Evolutionary conservation across 2,113 vertebrate species (phyloP), one percentile per base, ranked within the genome.

Genomic region (Limanda limanda): DNA sequence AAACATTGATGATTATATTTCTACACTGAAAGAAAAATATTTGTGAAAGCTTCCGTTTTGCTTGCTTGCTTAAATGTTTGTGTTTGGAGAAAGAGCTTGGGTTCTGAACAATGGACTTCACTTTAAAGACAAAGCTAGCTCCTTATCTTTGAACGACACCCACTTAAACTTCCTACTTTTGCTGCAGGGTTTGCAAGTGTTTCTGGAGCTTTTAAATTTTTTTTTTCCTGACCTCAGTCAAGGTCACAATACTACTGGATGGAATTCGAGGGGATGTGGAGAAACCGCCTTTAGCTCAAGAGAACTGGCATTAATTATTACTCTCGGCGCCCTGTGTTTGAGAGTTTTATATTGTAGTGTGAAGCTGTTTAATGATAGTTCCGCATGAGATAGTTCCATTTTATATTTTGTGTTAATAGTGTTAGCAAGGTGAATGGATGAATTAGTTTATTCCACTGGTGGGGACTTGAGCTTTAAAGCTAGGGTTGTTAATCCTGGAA

Each of bases 141-240:
- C 60, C 91, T 94, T 95, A 94, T 95, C 93, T 93, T 64, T 64
- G 69, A 57, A 86, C 68, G 74, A 86, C 92, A 92, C 90, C 85
- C 87, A 78, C 73, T 76, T 82, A 75, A 80, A 90, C 85, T 92
- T 93, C 91, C 91, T 92, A 89, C 84, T 86, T 56, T 71, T 73
- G 80, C 83, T 47, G 31, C 18, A 63, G 25, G 55, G 59, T 67
- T 74, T 68, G 63, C 45, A 64, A 65, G 42, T 52, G 55, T 56
- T 72, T 48, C 18, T 72, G 75, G 66, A 20, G 64, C 55, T 37
- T 79, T 74, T 45, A n/a, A 86, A 83, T n/a, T n/a, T n/a, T n/a
- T n/a, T n/a, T 31, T 31, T 75, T 87, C 4, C 64, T 71, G 63
- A 89, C 78, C 82, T 85, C 63, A 55, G 17, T 83, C 73, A 76